Evolutionary conservation across 64 coral and sea anemone genomes (phyloP), one percentile per base, ranked within the genome.

Genomic region (Hydrozoanthus tunicans): DNA sequence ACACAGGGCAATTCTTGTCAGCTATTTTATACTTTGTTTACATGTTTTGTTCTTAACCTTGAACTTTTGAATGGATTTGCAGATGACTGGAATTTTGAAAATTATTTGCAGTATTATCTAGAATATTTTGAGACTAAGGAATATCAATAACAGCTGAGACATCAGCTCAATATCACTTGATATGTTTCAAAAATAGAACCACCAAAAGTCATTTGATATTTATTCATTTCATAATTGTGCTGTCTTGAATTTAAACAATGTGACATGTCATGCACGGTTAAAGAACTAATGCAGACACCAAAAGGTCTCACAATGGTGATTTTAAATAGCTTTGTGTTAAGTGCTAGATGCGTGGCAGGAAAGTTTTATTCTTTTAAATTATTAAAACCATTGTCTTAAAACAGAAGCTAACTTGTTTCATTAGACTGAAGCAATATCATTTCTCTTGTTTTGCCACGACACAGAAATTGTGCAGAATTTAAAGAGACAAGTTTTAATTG

Each of bases 171-270:
- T 7, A 71, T 71, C 68, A 26, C 7, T 71, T 71, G 65, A 15
- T 9, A 23, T 71, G 68, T 26, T 71, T 25, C 23, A 25, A 71
- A 71, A 71, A 71, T 71, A 71, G 68, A 23, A 25, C 68, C 15
- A 15, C 26, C 23, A 71, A 71, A 71, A 24, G 26, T 24, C 65
- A 71, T 15, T 71, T 71, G 23, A 68, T 68, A 68, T 68, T 15
- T 17, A 17, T 68, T n/a, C 13, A 5, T 68, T 11, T 17, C 26
- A 24, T 71, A 71, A 25, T 71, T 17, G 20, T 71, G 23, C n/a
- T 55, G 52, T 6, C 53, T 78, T 78, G 43, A n/a, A 78, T 53
- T 78, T 56, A 78, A 78, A 78, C 76, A 71, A 71, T 71, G 15
- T 15, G 7, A 1, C 26, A 25, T 71, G 15, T 71, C 64, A 66